Evolutionary conservation across 2,113 vertebrate genomes (phyloP).

Genomic region (Ameiurus melas): DNA sequence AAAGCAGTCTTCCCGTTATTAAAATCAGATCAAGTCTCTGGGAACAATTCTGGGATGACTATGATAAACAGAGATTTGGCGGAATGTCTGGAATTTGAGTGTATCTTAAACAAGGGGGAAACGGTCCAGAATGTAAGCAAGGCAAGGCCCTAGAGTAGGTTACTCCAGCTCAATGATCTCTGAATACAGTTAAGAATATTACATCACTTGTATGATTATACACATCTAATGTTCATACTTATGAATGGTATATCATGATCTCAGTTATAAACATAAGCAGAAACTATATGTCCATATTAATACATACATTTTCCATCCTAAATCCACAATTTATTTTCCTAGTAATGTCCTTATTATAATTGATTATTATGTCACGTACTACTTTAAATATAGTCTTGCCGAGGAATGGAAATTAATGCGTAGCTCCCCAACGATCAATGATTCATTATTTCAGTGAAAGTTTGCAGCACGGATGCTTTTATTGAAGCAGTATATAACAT

Average conservation of each 20-base stretch:
- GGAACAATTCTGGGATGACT: slow-evolving; percentile 36
- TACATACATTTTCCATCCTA: background rate
- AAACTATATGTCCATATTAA: background rate
- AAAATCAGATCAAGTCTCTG: slow-evolving; percentile 48
- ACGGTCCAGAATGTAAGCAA: background rate
- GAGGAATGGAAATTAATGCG: background rate
- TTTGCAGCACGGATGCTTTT: background rate
- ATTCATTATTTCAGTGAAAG: background rate
- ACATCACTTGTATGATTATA: background rate
- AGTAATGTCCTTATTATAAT: background rate
- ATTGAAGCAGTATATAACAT: background rate
- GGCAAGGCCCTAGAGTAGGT: background rate
- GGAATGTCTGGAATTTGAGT: slow-evolving; percentile 19
- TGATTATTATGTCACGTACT: background rate
- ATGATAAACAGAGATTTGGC: slow-evolving; percentile 40
- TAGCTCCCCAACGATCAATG: background rate
- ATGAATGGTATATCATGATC: background rate
- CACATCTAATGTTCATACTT: background rate
- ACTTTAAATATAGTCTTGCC: background rate
- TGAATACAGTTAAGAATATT: background rate
- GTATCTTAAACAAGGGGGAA: slow-evolving; percentile 1
- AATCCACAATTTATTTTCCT: background rate
- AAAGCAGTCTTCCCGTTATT: slow-evolving; percentile 47
- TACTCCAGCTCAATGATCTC: background rate
- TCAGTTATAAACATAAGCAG: background rate